Conservation (phyloP, 2,888 invertebrate species). For the Agrochola litura region DNA sequence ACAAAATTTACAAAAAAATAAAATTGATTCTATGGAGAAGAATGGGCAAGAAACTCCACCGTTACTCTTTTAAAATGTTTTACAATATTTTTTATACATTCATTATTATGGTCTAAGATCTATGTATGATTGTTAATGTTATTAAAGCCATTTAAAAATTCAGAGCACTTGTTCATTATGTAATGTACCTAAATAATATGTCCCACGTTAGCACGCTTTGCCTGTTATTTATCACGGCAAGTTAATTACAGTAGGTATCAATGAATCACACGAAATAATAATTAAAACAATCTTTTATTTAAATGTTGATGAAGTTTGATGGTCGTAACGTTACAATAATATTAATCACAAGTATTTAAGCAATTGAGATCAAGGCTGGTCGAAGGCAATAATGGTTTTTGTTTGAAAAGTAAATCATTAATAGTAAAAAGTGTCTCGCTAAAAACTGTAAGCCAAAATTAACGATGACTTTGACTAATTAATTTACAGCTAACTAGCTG, state of each 20-base stretch:
- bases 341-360: conserved; percentile 56
- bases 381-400: conserved; percentile 53
- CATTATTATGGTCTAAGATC: no score
- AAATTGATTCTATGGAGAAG: no score
- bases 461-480: conserved; percentile 5
- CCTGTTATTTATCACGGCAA: not conserved
- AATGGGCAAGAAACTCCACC: no score
- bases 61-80: no score
- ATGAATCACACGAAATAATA: not conserved
- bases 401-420: not conserved
- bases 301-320: conserved; percentile 45
- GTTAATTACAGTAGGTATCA: not conserved
- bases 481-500: not conserved
- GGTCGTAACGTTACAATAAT: conserved; percentile 50
- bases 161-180: conserved; percentile 1
- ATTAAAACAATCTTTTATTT: conserved; percentile 21
- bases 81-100: no score
- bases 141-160: conserved; percentile 27
- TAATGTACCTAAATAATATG: conserved; percentile 1
- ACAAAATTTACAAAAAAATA: no score
- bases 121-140: not conserved
- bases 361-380: conserved; percentile 66
- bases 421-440: not conserved
- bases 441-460: not conserved
- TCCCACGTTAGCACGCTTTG: not conserved